Base-by-base conservation (phyloP, 2,113 vertebrate species). In the Caretta caretta region DNA sequence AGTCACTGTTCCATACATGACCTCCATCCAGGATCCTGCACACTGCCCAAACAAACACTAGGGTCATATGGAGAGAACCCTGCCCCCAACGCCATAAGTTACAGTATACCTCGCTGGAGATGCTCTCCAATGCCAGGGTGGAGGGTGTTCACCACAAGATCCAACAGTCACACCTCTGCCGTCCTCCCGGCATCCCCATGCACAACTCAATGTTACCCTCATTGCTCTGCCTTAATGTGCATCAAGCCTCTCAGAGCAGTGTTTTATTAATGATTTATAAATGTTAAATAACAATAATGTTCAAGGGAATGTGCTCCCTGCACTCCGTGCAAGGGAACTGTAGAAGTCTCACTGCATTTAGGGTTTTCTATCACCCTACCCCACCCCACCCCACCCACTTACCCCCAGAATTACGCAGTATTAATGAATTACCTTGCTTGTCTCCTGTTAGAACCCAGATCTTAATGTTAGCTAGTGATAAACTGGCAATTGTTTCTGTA, bases 371-470 rank as follows among this genome's bases (percentile, higher is more conserved):
- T 20, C 17, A 81, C 10, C 22, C 49, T 10, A 53, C 29, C 20
- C 8, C 17, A 81, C 10, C 22, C 49, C 11, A 53, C 29, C 20
- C 8, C 22, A 81, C 24, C 27, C 16, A 5, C 35, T 72, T 35
- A 38, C 19, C 13, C 38, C 29, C 53, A 50, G 22, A 38, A 46
- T n/a, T 22, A 38, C 17, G 83, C 20, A 50, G 19, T 57, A 90
- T 31, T 13, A 24, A 49, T 57, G 87, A 80, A 75, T 96, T 98
- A 99, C 99, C 99, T 95, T 99, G 98, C 96, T 99, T 99, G 94
- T 99, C 99, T 93, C 99, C 99, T 69, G 99, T 99, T 85, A 99
- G 98, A 81, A 99, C 98, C 99, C 99, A 99, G 94, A 99, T 98
- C 97, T 99, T 99, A 95, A 99, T 99, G 95, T 98, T 98, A 38